These are phyloP conservation scores for Mormyrus proboscirostris DNA, from an alignment of 2,797 vertebrate genomes.

Conservation along the genomic window DNA sequence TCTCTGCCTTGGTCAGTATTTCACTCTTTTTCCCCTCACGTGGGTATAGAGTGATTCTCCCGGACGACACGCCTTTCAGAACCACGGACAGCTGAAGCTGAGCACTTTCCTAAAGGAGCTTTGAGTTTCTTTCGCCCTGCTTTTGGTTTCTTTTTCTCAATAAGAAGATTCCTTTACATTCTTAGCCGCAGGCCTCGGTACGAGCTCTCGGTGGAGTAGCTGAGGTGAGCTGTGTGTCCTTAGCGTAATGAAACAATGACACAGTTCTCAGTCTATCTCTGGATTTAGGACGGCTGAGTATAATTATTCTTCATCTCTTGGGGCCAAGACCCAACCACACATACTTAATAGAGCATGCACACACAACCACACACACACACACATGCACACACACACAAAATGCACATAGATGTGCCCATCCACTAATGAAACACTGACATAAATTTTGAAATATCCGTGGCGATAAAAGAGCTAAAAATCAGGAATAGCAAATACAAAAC, in stretches of 20 bases:
- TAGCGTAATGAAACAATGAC: constrained; percentile 65
- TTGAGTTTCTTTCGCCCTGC: neutral
- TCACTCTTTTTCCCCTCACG: neutral
- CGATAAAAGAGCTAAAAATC: neutral
- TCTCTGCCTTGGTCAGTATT: neutral
- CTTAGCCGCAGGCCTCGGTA: neutral
- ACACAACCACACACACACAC: neutral
- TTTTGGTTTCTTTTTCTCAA: neutral
- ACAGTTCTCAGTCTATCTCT: constrained; percentile 70
- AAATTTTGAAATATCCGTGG: neutral
- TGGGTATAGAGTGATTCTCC: neutral
- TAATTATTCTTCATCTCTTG: constrained; percentile 67
- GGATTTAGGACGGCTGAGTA: constrained; percentile 67
- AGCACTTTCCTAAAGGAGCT: neutral
- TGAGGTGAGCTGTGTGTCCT: constrained; percentile 38
- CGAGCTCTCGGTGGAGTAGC: constrained; percentile 8
- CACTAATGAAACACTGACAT: neutral
- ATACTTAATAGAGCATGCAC: constrained; percentile 30
- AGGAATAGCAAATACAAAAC: neutral
- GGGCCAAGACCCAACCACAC: constrained; percentile 47
- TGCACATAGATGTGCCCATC: constrained; percentile 6
- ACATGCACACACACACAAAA: constrained; percentile 12
- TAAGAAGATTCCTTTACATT: constrained; percentile 5
- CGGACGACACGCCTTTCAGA: neutral
- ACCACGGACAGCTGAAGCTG: neutral